phyloP scores from a whole-genome alignment of 2,888 invertebrate species.

The Leptinotarsa haldemani region DNA sequence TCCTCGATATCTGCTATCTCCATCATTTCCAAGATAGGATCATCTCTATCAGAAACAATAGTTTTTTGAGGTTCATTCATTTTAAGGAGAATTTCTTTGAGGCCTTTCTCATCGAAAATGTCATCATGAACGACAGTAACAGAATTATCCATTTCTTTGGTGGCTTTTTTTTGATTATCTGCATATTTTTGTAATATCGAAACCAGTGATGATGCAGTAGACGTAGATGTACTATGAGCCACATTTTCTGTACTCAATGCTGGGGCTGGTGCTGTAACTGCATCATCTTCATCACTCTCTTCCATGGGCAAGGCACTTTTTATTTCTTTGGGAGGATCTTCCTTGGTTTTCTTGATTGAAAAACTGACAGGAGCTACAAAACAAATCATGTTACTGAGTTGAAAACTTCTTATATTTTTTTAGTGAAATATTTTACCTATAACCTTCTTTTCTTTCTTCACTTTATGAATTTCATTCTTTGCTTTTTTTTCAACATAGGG shows the following conservation, averaged over 20 bases:
- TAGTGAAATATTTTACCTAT: constrained; percentile 56
- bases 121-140: neutral
- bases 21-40: constrained; percentile 69
- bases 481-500: constrained; percentile 53
- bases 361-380: constrained; percentile 80
- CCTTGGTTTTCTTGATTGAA: constrained; percentile 86
- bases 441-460: constrained; percentile 60
- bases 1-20: constrained; percentile 71
- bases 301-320: constrained; percentile 83
- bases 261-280: constrained; percentile 13
- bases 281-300: constrained; percentile 78
- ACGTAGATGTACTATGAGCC: neutral
- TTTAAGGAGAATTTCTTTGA: neutral
- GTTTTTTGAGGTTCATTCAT: constrained; percentile 14
- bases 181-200: neutral
- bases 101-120: constrained; percentile 1
- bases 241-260: neutral
- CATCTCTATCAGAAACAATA: constrained; percentile 41
- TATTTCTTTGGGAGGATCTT: constrained; percentile 63
- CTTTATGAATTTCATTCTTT: constrained; percentile 39
- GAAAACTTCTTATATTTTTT: neutral
- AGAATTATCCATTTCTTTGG: constrained; percentile 9
- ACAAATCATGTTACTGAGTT: neutral
- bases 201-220: constrained; percentile 2
- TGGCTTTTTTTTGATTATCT: constrained; percentile 27